Evolutionary conservation across 2,888 invertebrate species (phyloP).

Genomic region (Drosophila setosimentum): DNA sequence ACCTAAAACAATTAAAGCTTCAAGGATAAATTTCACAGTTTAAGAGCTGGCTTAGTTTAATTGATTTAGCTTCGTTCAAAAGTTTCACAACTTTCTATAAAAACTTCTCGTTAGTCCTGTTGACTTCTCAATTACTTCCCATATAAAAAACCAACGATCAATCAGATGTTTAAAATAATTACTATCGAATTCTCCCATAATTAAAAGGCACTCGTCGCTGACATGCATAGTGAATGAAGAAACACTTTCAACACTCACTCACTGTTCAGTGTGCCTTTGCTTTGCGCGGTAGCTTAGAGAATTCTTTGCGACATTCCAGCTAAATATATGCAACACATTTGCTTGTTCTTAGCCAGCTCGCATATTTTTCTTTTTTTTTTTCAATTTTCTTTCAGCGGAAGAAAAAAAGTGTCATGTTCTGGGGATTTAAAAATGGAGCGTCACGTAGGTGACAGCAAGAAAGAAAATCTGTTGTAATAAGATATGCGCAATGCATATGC

Average conservation of each 20-base stretch:
- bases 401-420: slow-evolving; percentile 37
- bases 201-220: slow-evolving; percentile 18
- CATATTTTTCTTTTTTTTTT: slow-evolving; percentile 24
- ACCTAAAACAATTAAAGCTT: background rate
- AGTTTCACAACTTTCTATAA: background rate
- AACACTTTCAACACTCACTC: background rate
- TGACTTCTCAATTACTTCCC: background rate
- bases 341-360: slow-evolving; percentile 12
- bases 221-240: slow-evolving; percentile 2
- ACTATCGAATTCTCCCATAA: slow-evolving; percentile 4
- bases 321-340: slow-evolving; percentile 56
- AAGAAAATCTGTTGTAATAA: slow-evolving; percentile 75
- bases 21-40: background rate
- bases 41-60: too few relatives aligned
- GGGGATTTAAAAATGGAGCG: slow-evolving; percentile 59
- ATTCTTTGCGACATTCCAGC: slow-evolving; percentile 14
- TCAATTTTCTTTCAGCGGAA: slow-evolving; percentile 19
- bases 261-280: background rate
- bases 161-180: background rate
- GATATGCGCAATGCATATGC: slow-evolving; percentile 78
- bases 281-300: background rate
- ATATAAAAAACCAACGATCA: background rate
- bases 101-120: background rate
- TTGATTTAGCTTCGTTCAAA: background rate
- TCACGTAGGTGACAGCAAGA: slow-evolving; percentile 61